phyloP scores from a whole-genome alignment of 2,797 vertebrate species.

The Agapornis canus region DNA sequence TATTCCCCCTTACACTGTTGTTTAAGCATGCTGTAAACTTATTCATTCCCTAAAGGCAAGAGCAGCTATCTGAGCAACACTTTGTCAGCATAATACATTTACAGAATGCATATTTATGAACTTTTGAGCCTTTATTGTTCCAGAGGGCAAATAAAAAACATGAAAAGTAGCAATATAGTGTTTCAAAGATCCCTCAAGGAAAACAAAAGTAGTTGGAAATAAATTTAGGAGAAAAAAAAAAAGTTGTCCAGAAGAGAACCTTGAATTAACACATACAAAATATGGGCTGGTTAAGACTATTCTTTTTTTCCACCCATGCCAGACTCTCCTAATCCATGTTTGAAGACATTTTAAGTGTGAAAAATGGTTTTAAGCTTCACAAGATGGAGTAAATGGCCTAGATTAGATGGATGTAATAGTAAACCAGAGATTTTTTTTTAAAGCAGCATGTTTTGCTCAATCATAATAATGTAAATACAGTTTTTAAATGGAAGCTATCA shows the following conservation, averaged over 20 bases:
- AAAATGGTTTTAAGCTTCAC: conserved; percentile 55
- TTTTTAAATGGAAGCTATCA: conserved; percentile 3
- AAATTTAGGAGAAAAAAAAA: conserved; percentile 69
- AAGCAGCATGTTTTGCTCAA: conserved; percentile 22
- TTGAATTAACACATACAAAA: conserved; percentile 61
- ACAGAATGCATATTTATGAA: conserved; percentile 88
- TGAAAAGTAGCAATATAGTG: conserved; percentile 86
- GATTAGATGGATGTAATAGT: conserved; percentile 11
- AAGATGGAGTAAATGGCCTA: conserved; percentile 16
- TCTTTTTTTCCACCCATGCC: background rate
- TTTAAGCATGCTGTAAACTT: conserved; percentile 83
- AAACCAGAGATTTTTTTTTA: conserved; percentile 56
- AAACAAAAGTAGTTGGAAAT: conserved; percentile 83
- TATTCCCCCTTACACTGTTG: conserved; percentile 58
- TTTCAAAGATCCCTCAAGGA: conserved; percentile 84
- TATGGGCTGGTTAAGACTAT: background rate
- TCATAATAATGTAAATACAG: background rate
- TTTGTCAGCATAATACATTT: conserved; percentile 87
- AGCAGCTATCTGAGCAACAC: conserved; percentile 81
- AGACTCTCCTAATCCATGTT: conserved; percentile 3
- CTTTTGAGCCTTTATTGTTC: conserved; percentile 86
- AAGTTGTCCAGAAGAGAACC: conserved; percentile 65
- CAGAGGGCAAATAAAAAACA: conserved; percentile 87
- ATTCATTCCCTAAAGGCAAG: conserved; percentile 79
- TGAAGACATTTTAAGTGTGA: conserved; percentile 63